These are phyloP conservation scores for Eupeodes latifasciatus DNA, from an alignment of 2,888 invertebrate species.

Conservation along the genomic window DNA sequence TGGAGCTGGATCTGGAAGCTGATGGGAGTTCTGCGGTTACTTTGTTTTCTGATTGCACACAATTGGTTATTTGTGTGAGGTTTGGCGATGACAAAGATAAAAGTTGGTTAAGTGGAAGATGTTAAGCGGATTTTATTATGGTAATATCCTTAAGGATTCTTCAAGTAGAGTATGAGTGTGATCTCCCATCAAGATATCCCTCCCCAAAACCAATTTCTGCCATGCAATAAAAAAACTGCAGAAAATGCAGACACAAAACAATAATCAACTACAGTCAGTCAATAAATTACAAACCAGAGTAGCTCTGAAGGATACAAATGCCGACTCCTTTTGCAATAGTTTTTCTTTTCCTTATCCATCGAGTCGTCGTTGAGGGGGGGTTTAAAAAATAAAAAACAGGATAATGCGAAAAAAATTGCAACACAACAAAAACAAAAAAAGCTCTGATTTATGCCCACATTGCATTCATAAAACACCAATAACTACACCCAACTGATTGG, in stretches of 20 bases:
- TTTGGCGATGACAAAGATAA: slow-evolving; percentile 71
- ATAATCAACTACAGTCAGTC: slow-evolving; percentile 62
- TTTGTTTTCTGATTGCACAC: slow-evolving; percentile 74
- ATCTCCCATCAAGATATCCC: slow-evolving; percentile 53
- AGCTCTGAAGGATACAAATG: slow-evolving; percentile 61
- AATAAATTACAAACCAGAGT: slow-evolving; percentile 59
- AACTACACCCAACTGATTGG: slow-evolving; percentile 48
- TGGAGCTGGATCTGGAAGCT: neutral
- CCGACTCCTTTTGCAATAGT: neutral
- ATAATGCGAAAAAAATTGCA: slow-evolving; percentile 54
- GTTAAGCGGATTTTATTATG: slow-evolving; percentile 76
- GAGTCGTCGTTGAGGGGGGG: too few species aligned
- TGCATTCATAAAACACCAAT: slow-evolving; percentile 56
- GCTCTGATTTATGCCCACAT: slow-evolving; percentile 58
- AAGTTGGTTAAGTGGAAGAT: slow-evolving; percentile 75
- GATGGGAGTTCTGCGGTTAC: slow-evolving; percentile 55
- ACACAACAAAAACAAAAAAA: slow-evolving; percentile 24
- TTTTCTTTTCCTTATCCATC: neutral
- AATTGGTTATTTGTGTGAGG: slow-evolving; percentile 71
- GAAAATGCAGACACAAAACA: slow-evolving; percentile 56
- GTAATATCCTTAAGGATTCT: slow-evolving; percentile 66
- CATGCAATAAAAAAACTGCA: slow-evolving; percentile 6
- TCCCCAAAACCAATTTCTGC: neutral
- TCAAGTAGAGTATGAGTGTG: slow-evolving; percentile 32
- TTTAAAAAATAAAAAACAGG: slow-evolving; percentile 19